Percentiles rank a stretch among this genome's conserved stretches.
Evolutionary conservation across 2,888 invertebrate species (phyloP).

Genomic region (Plemyria rubiginata): DNA sequence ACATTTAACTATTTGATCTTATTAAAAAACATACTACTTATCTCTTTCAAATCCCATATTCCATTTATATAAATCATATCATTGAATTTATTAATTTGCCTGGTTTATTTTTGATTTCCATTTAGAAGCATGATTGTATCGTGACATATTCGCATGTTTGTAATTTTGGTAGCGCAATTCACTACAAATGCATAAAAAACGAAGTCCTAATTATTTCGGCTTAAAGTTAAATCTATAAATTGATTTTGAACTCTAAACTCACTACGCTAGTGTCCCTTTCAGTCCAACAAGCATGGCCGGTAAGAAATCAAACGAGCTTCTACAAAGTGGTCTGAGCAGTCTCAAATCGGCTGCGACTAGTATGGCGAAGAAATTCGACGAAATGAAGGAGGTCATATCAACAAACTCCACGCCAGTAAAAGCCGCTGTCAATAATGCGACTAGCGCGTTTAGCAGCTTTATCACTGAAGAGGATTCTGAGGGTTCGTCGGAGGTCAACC

Average conservation of each 20-base stretch:
- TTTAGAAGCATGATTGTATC: conserved; percentile 19
- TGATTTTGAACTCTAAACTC: neutral
- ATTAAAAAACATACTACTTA: too few species aligned
- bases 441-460: conserved; percentile 70
- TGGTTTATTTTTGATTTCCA: conserved; percentile 9
- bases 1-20: too few species aligned
- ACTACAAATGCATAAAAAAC: neutral
- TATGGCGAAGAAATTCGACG: conserved; percentile 94
- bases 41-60: too few species aligned
- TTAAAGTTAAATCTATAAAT: neutral
- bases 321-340: conserved; percentile 94
- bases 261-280: conserved; percentile 46
- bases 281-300: conserved; percentile 93
- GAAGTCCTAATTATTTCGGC: too few species aligned
- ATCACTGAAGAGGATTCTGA: conserved; percentile 76
- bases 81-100: conserved; percentile 5
- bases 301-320: conserved; percentile 94
- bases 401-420: conserved; percentile 95
- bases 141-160: conserved; percentile 11
- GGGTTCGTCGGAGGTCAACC: conserved; percentile 77
- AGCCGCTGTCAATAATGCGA: conserved; percentile 80
- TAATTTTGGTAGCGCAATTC: neutral
- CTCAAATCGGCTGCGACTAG: conserved; percentile 94
- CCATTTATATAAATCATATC: neutral
- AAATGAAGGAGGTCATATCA: conserved; percentile 95